A percentile compares a stretch with the other conserved stretches of the same genome.
Conservation (phyloP, 2,797 vertebrate species). For the Meda fulgida region DNA sequence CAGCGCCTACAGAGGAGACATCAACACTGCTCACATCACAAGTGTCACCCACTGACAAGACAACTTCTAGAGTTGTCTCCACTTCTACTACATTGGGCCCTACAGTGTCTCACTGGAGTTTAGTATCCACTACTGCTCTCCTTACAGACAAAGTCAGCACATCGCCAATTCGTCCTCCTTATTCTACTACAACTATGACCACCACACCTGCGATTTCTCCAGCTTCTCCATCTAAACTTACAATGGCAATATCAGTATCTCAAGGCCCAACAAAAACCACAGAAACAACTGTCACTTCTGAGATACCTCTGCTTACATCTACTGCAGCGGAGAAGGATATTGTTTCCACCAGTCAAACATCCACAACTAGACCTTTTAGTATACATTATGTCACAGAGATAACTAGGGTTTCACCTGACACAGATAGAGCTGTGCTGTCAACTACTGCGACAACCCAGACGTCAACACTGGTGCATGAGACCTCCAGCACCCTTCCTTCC, state of each 20-base stretch:
- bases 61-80: conserved; percentile 36
- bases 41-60: conserved; percentile 58
- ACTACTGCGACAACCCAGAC: conserved; percentile 54
- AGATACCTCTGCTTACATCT: conserved; percentile 55
- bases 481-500: conserved; percentile 54
- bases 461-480: conserved; percentile 50
- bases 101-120: conserved; percentile 60
- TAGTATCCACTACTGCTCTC: conserved; percentile 61
- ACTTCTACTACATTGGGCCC: conserved; percentile 50
- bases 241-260: conserved; percentile 49
- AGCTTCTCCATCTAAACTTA: conserved; percentile 54
- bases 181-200: conserved; percentile 54
- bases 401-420: conserved; percentile 54
- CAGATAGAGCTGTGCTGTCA: conserved; percentile 64
- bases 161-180: conserved; percentile 55
- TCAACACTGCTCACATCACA: conserved; percentile 56
- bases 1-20: conserved; percentile 50
- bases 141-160: conserved; percentile 64
- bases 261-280: conserved; percentile 50
- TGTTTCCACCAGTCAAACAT: conserved; percentile 50
- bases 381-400: conserved; percentile 57
- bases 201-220: conserved; percentile 46
- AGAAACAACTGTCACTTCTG: conserved; percentile 50
- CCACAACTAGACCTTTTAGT: conserved; percentile 60
- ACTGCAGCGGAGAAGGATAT: conserved; percentile 32